Evolutionary conservation across 1,140 invertebrate genomes (phyloP).

Genomic region (Psilanteris sp.): DNA sequence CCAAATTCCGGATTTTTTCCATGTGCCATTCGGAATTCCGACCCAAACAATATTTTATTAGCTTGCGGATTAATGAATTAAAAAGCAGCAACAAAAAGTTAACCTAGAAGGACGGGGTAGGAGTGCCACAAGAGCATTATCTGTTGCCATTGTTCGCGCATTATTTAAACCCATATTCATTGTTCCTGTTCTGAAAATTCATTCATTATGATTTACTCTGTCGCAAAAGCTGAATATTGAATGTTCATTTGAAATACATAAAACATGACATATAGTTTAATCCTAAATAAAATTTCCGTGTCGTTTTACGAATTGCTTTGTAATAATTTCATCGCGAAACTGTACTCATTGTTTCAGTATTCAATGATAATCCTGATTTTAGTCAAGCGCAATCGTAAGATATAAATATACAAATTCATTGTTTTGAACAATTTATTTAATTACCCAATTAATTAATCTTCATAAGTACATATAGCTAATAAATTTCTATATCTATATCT

Average conservation of each 20-base stretch:
- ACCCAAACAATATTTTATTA: constrained; percentile 44
- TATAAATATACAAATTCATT: too few relatives aligned
- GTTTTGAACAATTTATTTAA: too few relatives aligned
- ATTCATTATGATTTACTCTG: constrained; percentile 42
- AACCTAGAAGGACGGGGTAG: neutral
- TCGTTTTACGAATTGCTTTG: constrained; percentile 17
- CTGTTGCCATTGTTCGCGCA: constrained; percentile 12
- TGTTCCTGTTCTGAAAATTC: constrained; percentile 22
- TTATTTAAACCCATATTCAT: constrained; percentile 34
- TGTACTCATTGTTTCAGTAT: too few relatives aligned
- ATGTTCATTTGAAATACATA: constrained; percentile 35
- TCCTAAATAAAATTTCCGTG: constrained; percentile 17
- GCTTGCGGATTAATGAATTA: constrained; percentile 25
- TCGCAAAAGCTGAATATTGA: constrained; percentile 14
- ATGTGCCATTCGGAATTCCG: constrained; percentile 17
- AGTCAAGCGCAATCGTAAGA: too few relatives aligned
- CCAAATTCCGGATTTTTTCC: constrained; percentile 37
- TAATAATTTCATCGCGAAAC: constrained; percentile 11
- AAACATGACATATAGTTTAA: constrained; percentile 38
- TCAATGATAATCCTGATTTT: too few relatives aligned
- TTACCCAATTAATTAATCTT: too few relatives aligned
- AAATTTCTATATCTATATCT: too few relatives aligned
- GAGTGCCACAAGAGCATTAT: neutral
- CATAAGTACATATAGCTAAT: too few relatives aligned
- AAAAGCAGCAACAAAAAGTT: constrained; percentile 33